phyloP scores from a whole-genome alignment of 2,888 invertebrate species.

The Geophilus truncorum region DNA sequence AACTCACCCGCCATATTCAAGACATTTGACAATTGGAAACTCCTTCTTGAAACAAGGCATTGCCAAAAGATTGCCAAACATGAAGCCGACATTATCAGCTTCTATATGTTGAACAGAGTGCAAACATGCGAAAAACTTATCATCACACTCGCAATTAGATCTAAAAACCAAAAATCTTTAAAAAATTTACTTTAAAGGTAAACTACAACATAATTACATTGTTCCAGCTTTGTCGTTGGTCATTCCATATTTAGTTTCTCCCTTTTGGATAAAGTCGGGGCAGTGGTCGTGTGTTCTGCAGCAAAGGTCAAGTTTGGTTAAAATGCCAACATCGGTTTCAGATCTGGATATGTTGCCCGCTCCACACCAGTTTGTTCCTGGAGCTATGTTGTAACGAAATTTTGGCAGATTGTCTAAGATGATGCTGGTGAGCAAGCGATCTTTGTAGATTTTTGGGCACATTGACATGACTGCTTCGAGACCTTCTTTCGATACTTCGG shows the following conservation, averaged over 20 bases:
- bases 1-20: not conserved
- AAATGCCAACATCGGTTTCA: not conserved
- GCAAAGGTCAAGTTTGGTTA: not conserved
- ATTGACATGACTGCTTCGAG: not conserved
- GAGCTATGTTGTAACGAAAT: not conserved
- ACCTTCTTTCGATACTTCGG: not conserved
- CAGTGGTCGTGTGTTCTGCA: slow-evolving; percentile 4
- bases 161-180: not conserved
- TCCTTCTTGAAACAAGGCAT: not conserved
- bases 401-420: not conserved
- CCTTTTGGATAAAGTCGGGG: not conserved
- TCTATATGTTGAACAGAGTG: not conserved
- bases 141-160: not conserved
- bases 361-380: not conserved
- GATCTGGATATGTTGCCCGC: not conserved
- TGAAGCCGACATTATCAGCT: not conserved
- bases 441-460: not conserved
- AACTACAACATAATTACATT: not conserved
- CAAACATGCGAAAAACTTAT: not conserved
- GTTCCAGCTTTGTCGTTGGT: not conserved
- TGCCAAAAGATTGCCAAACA: not conserved
- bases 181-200: not conserved
- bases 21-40: not conserved
- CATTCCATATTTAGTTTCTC: not conserved
- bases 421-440: not conserved